Base-by-base conservation (phyloP, 2,797 vertebrate genomes). In the Erpetoichthys calabaricus region DNA sequence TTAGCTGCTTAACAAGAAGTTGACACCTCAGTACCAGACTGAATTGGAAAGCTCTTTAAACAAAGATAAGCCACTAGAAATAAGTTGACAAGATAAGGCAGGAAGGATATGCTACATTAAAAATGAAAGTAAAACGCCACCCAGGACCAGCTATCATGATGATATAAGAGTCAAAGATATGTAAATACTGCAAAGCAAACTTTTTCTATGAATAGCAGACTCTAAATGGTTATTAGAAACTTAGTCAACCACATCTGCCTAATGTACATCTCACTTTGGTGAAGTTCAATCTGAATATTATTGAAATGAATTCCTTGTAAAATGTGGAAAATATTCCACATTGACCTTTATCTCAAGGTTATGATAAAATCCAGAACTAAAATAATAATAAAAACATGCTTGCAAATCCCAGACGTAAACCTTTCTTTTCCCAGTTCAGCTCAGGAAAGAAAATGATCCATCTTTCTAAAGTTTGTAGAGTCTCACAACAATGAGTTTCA, bases 51-150 rank as follows among this genome's bases (percentile, higher is more conserved):
- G 53, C 41, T 42, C 53, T 54, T 54, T 54, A 54, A 25, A 42
- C 41, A 54, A 54, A 54, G 10, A 54, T 54, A 54, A 54, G 53
- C 53, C 53, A 42, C 53, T 25, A 54, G 53, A 54, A 54, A 41
- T 7, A 54, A 41, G 41, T 7, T 54, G 53, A 54, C 53, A 54
- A 54, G 53, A 54, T 54, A 42, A 42, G 53, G 44, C n/a, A 42
- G 53, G 25, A 54, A 54, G 53, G 53, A 54, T 54, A 54, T 54
- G 53, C 53, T 42, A 54, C 44, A 5, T 43, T 42, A 54, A 54
- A 54, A 54, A 54, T 54, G 53, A 54, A 54, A 54, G 9, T 8
- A 54, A 6, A 54, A 54, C 53, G 44, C 9, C 41, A 42, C 53
- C 9, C 9, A 8, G 53, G 7, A 1, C 53, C 41, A 41, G 41